A percentile compares a stretch with the other conserved stretches of the same genome.
Evolutionary conservation across 1,140 invertebrate genomes (phyloP).

Genomic region (Drosophila orosa): DNA sequence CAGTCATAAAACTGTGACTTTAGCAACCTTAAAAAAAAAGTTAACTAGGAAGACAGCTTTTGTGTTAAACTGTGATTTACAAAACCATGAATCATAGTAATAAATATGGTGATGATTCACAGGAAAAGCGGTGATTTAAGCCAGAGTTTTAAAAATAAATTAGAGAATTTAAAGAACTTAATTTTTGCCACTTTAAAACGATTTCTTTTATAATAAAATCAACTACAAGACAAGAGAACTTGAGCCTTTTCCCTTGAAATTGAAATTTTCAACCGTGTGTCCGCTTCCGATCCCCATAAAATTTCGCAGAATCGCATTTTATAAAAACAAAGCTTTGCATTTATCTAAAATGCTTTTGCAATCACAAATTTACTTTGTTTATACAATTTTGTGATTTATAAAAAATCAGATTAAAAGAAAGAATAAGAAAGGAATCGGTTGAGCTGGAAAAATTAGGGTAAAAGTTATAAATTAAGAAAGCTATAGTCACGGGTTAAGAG

Average conservation of each 20-base stretch:
- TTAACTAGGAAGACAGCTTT: constrained; percentile 27
- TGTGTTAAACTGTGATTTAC: constrained; percentile 33
- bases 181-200: too few species aligned
- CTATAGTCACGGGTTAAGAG: not conserved
- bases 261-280: constrained; percentile 12
- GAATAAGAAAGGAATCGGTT: not conserved
- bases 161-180: too few species aligned
- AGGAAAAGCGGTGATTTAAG: constrained; percentile 1
- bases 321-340: constrained; percentile 1
- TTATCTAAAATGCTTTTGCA: constrained; percentile 2
- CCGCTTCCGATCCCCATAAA: constrained; percentile 9
- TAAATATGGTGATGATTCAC: constrained; percentile 10
- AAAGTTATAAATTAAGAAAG: not conserved
- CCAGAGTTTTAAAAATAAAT: not conserved
- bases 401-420: not conserved
- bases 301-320: constrained; percentile 1
- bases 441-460: too few species aligned
- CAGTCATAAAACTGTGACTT: constrained; percentile 42
- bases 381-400: not conserved
- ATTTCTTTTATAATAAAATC: too few species aligned
- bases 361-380: not conserved
- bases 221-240: not conserved
- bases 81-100: constrained; percentile 27
- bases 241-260: constrained; percentile 1
- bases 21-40: constrained; percentile 4